Base-by-base conservation (phyloP, 2,113 vertebrate genomes). In the Seriola quinqueradiata region DNA sequence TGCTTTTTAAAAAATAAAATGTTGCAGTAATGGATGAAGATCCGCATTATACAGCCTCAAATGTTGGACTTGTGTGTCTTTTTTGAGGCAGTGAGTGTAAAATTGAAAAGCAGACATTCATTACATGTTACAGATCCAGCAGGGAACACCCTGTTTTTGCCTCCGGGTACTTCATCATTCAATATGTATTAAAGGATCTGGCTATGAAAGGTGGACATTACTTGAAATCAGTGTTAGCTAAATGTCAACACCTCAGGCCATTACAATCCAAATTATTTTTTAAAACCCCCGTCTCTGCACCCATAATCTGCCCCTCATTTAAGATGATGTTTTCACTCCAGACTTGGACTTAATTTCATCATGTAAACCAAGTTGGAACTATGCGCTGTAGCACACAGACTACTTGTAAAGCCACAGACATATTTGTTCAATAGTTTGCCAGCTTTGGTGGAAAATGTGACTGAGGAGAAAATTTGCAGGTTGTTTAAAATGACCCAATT, bases 371-470 rank as follows among this genome's bases (percentile, higher is more conserved):
- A 86, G 82, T 74, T 70, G 74, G 86, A 87, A 91, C 90, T 86
- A 88, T 70, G 82, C 61, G 84, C 70, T 68, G 70, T 75, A 74
- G 79, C 64, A 69, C 68, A 32, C 54, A 42, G 77, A 72, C 81
- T 82, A 78, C 82, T 94, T 93, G 87, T 83, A 92, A 94, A 94
- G 89, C 92, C 93, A 91, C 91, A 93, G 91, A 90, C 91, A 81
- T 87, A 93, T 93, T 94, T 92, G 89, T 90, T 78, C 71, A 64
- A 81, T 89, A 77, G 86, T 92, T 89, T 83, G 86, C 81, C 91
- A 81, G 80, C 82, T 82, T 88, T 71, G 75, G 60, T 88, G 92
- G 91, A 93, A 94, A 94, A 92, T 91, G 85, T 93, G 93, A 94
- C 79, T 25, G 86, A 74, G 73, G 77, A 89, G 87, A 90, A 93